A percentile compares a stretch with the other conserved stretches of the same genome.
Conservation (phyloP, 2,797 vertebrate genomes). For the Philypnodon macrostomus region DNA sequence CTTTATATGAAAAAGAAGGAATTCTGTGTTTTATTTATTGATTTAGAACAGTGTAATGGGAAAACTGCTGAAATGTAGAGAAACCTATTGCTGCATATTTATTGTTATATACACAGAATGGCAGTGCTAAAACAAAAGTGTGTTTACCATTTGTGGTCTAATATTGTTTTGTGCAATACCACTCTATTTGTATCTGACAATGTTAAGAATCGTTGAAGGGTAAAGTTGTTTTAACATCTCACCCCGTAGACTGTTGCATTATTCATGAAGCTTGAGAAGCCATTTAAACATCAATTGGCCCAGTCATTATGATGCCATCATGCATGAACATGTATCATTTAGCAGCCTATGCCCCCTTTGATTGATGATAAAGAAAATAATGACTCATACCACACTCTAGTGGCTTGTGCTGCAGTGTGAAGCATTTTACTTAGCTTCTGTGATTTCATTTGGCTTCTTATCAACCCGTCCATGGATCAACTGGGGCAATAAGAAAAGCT, state of each 20-base stretch:
- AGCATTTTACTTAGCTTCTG: slow-evolving; percentile 22
- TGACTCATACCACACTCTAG: slow-evolving; percentile 42
- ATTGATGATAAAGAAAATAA: slow-evolving; percentile 54
- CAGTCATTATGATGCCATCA: slow-evolving; percentile 45
- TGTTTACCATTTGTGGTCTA: too few species aligned
- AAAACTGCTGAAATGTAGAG: slow-evolving; percentile 1
- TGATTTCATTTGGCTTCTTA: slow-evolving; percentile 30
- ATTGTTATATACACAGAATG: too few species aligned
- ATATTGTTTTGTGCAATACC: slow-evolving; percentile 7
- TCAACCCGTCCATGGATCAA: slow-evolving; percentile 16
- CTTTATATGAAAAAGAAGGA: too few species aligned
- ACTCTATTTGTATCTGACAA: slow-evolving; percentile 1
- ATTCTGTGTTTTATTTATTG: neutral
- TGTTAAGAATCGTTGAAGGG: slow-evolving; percentile 4
- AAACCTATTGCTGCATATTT: neutral
- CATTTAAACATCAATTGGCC: slow-evolving; percentile 32
- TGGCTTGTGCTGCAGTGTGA: slow-evolving; percentile 40
- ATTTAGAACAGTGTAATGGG: neutral
- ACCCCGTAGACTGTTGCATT: slow-evolving; percentile 30
- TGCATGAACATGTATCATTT: slow-evolving; percentile 41
- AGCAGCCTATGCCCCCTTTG: slow-evolving; percentile 29
- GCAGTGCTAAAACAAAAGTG: too few species aligned
- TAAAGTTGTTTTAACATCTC: slow-evolving; percentile 20
- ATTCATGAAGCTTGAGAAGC: slow-evolving; percentile 44
- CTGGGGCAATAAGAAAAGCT: neutral